A percentile compares a stretch with the other conserved stretches of the same genome.
Evolutionary conservation across 1,140 invertebrate species (phyloP).

Genomic region (Sitophilus oryzae): DNA sequence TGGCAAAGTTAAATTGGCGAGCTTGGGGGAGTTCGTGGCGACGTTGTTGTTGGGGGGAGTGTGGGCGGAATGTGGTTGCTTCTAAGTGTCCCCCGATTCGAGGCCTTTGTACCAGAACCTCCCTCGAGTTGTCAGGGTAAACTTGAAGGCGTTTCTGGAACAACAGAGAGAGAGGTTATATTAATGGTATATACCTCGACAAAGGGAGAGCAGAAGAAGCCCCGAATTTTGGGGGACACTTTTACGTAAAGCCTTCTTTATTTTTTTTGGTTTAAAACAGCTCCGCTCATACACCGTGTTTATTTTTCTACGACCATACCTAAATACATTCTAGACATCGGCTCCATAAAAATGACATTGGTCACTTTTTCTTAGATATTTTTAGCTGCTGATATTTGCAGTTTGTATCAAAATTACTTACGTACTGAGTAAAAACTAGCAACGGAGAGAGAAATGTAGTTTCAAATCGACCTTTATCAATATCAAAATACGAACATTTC

Average conservation of each 20-base stretch:
- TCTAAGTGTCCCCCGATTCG: slow-evolving; percentile 39
- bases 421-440: too few relatives aligned
- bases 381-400: too few relatives aligned
- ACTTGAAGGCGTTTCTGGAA: slow-evolving; percentile 42
- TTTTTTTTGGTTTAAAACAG: background rate
- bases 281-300: too few relatives aligned
- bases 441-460: too few relatives aligned
- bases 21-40: slow-evolving; percentile 13
- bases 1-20: background rate
- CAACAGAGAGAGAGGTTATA: slow-evolving; percentile 32
- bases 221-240: slow-evolving; percentile 20
- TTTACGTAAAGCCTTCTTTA: background rate
- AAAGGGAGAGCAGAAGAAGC: background rate
- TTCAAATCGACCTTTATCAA: too few relatives aligned
- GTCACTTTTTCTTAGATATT: too few relatives aligned
- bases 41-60: slow-evolving; percentile 12
- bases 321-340: too few relatives aligned
- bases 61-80: slow-evolving; percentile 39
- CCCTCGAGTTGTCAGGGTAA: slow-evolving; percentile 29
- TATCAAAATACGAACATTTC: too few relatives aligned
- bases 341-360: too few relatives aligned
- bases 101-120: slow-evolving; percentile 29
- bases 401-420: too few relatives aligned
- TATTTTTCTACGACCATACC: too few relatives aligned
- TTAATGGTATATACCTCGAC: background rate